Conservation (phyloP, 2,888 invertebrate genomes). For the Macrophya alboannulata region DNA sequence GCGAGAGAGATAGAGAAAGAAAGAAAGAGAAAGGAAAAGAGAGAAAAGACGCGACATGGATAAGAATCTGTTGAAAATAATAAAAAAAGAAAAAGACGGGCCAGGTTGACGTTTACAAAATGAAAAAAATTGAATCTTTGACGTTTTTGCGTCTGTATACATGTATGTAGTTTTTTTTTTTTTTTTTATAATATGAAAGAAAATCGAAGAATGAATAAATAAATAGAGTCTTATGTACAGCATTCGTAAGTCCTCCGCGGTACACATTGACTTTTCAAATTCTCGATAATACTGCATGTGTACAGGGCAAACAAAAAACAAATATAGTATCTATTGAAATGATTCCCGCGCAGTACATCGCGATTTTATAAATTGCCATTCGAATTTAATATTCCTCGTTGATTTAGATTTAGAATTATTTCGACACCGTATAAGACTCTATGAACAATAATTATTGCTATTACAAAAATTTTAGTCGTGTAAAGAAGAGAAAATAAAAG, state of each 20-base stretch:
- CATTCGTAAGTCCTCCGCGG: neutral
- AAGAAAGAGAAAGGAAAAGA: neutral
- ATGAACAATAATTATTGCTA: too few relatives aligned
- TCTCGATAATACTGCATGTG: slow-evolving; percentile 1
- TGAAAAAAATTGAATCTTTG: neutral
- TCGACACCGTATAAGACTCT: neutral
- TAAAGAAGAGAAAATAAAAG: too few relatives aligned
- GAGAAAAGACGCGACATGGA: too few relatives aligned
- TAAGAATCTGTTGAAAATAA: neutral
- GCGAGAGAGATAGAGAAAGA: neutral
- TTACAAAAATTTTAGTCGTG: too few relatives aligned
- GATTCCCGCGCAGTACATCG: neutral
- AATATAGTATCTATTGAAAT: neutral
- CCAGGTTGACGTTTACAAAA: neutral
- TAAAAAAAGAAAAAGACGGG: neutral
- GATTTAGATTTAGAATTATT: neutral
- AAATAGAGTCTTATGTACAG: neutral
- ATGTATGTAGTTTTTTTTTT: neutral
- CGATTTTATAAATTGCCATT: neutral
- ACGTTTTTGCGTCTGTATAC: neutral
- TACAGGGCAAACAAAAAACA: neutral
- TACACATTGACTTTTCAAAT: neutral
- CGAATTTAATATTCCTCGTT: neutral
- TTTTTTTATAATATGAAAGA: neutral
- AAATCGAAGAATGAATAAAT: neutral